Percentiles rank a stretch among this genome's conserved stretches.
Conservation (phyloP, 2,113 vertebrate genomes). For the Lampris megalopsis region DNA sequence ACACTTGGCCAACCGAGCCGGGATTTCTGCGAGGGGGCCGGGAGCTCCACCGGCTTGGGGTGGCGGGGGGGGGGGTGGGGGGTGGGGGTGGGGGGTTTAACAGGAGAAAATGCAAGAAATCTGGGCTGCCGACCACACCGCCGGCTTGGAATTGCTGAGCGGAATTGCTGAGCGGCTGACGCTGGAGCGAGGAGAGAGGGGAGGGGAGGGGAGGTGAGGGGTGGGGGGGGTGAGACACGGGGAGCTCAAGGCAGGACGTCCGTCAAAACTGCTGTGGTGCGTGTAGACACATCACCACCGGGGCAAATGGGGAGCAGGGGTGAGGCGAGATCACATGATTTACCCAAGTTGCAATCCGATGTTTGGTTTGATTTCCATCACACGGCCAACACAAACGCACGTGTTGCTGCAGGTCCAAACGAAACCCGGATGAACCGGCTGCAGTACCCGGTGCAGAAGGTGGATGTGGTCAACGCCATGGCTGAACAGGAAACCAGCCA, state of each 20-base stretch:
- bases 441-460: no score
- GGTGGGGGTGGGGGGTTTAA: conserved; percentile 57
- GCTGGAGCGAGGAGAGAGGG: conserved; percentile 58
- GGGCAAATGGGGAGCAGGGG: conserved; percentile 75
- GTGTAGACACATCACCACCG: conserved; percentile 73
- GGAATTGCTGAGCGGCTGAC: conserved; percentile 78
- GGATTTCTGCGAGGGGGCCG: conserved; percentile 41
- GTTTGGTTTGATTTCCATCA: no score
- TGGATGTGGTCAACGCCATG: no score
- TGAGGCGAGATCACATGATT: conserved; percentile 61
- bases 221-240: conserved; percentile 59
- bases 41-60: conserved; percentile 55
- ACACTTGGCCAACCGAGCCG: conserved; percentile 76
- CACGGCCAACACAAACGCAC: no score
- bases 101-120: conserved; percentile 53
- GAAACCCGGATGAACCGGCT: no score
- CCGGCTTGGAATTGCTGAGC: conserved; percentile 67
- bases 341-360: conserved; percentile 19
- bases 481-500: no score
- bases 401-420: no score
- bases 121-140: conserved; percentile 65
- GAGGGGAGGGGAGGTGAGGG: conserved; percentile 54
- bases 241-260: conserved; percentile 70
- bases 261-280: conserved; percentile 72
- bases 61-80: not conserved